Conservation (phyloP, 2,113 vertebrate genomes). For the Myocastor coypus region DNA sequence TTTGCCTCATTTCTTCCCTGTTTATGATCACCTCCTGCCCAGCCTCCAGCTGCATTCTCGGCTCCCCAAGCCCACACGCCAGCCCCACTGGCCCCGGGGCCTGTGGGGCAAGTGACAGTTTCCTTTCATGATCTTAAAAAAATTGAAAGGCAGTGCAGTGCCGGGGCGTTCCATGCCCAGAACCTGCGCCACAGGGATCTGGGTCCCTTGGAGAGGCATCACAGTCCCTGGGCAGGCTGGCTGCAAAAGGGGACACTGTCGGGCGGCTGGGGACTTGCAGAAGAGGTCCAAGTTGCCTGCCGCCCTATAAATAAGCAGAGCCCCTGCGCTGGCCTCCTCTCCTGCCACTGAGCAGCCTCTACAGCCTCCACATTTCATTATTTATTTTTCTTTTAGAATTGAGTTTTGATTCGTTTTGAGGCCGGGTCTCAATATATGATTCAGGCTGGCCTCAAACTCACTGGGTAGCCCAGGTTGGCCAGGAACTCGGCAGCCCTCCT, state of each 20-base stretch:
- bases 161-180: constrained; percentile 42
- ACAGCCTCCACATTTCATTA: not conserved
- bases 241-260: not conserved
- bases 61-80: not conserved
- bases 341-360: not conserved
- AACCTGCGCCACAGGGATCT: constrained; percentile 18
- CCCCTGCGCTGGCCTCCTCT: not conserved
- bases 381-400: not conserved
- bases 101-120: not conserved
- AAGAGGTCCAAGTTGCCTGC: constrained; percentile 9
- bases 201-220: not conserved
- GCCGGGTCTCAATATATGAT: not conserved
- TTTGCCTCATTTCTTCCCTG: not conserved
- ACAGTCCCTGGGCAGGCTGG: not conserved
- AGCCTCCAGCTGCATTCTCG: not conserved
- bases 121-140: constrained; percentile 7
- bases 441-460: not conserved
- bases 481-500: not conserved
- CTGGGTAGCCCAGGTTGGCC: not conserved
- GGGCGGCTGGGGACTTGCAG: constrained; percentile 40
- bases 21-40: not conserved
- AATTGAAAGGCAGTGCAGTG: not conserved
- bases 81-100: not conserved
- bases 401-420: not conserved
- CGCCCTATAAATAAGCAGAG: not conserved